Conservation (phyloP, 2,797 vertebrate species). For the Protosalanx chinensis region DNA sequence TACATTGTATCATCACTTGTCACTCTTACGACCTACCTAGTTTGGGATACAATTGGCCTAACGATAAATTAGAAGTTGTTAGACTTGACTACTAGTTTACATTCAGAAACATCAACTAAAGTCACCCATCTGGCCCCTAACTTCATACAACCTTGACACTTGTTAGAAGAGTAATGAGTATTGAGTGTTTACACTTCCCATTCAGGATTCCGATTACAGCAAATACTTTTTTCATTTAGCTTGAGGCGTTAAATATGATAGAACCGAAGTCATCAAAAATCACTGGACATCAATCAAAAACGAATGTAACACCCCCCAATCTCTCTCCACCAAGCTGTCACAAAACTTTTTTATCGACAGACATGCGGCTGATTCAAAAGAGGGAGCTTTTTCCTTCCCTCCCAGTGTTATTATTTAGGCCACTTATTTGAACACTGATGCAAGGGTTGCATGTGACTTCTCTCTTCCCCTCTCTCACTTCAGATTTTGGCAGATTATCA, state of each 20-base stretch:
- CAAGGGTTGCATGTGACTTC: neutral
- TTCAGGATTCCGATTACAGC: no score
- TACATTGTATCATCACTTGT: neutral
- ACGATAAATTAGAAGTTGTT: no score
- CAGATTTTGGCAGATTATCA: slow-evolving; percentile 44
- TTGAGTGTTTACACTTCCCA: no score
- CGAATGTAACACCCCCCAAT: no score
- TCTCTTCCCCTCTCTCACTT: slow-evolving; percentile 8
- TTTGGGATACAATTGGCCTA: no score
- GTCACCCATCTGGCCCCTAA: no score
- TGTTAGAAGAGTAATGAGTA: no score
- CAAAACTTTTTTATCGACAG: neutral
- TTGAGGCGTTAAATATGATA: no score
- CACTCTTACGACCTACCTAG: neutral
- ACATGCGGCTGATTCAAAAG: neutral
- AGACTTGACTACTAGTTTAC: neutral
- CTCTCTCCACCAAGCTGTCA: neutral
- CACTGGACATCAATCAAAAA: no score
- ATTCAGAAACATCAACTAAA: neutral
- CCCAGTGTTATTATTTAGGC: neutral
- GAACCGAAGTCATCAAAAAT: no score
- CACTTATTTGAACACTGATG: neutral
- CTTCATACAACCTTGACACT: no score
- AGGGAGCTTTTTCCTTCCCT: neutral
- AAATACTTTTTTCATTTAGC: no score